These are phyloP conservation scores for Vanessa cardui DNA, from an alignment of 2,888 invertebrate species.

Conservation along the genomic window DNA sequence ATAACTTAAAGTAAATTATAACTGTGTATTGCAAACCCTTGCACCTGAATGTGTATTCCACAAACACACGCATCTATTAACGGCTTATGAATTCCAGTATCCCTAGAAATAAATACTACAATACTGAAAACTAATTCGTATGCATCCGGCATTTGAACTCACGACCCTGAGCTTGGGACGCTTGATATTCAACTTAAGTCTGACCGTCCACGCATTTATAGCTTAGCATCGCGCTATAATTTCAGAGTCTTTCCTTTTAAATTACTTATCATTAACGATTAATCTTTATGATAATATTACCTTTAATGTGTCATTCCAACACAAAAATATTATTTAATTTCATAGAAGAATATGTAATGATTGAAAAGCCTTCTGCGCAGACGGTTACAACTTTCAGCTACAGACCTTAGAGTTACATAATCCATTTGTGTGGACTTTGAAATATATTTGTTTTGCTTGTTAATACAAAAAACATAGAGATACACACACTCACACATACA, in stretches of 20 bases:
- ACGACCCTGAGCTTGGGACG: constrained; percentile 54
- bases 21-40: constrained; percentile 18
- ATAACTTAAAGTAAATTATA: not conserved
- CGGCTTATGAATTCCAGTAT: constrained; percentile 40
- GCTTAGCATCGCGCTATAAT: not conserved
- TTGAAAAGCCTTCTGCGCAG: too few relatives aligned
- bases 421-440: too few relatives aligned
- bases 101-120: constrained; percentile 42
- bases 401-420: too few relatives aligned
- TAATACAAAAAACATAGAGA: too few relatives aligned
- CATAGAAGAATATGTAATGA: too few relatives aligned
- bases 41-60: constrained; percentile 13
- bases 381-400: too few relatives aligned
- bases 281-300: not conserved
- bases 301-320: too few relatives aligned
- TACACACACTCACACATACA: too few relatives aligned
- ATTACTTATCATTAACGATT: too few relatives aligned
- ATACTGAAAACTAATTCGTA: constrained; percentile 49
- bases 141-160: constrained; percentile 51
- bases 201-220: constrained; percentile 6
- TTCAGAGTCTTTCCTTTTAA: not conserved
- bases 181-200: constrained; percentile 25
- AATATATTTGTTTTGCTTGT: too few relatives aligned
- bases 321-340: too few relatives aligned
- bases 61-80: constrained; percentile 30